These are phyloP conservation scores for Bos indicus DNA, from an alignment of 2,113 vertebrate species.

Conservation along the genomic window DNA sequence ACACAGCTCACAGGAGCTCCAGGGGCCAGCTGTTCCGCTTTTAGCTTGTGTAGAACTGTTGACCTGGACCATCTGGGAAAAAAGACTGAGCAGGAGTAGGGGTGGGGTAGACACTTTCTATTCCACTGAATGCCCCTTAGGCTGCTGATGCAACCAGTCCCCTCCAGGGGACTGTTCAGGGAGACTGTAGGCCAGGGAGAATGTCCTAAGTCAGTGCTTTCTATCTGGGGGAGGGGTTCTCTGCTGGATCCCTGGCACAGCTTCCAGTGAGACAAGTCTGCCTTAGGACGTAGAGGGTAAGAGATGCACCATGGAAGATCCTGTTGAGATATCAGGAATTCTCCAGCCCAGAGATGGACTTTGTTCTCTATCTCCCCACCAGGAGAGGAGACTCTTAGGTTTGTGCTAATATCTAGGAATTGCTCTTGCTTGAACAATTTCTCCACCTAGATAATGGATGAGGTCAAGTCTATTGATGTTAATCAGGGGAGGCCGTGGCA, in stretches of 20 bases:
- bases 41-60: neutral
- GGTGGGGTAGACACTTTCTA: neutral
- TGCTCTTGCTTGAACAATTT: neutral
- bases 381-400: neutral
- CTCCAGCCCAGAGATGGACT: neutral
- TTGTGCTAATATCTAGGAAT: neutral
- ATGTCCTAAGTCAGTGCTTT: conserved; percentile 31
- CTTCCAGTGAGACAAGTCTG: neutral
- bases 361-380: neutral
- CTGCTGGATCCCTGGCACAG: neutral
- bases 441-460: neutral
- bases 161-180: neutral
- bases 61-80: neutral
- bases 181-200: neutral
- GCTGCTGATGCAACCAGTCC: neutral
- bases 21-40: neutral
- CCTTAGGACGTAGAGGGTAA: neutral
- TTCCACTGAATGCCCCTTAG: neutral
- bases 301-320: neutral
- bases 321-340: neutral
- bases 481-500: neutral
- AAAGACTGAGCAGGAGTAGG: neutral
- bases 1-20: neutral
- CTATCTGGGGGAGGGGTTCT: neutral
- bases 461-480: neutral